Evolutionary conservation across 2,113 vertebrate species (phyloP).

Genomic region (Candoia aspera): DNA sequence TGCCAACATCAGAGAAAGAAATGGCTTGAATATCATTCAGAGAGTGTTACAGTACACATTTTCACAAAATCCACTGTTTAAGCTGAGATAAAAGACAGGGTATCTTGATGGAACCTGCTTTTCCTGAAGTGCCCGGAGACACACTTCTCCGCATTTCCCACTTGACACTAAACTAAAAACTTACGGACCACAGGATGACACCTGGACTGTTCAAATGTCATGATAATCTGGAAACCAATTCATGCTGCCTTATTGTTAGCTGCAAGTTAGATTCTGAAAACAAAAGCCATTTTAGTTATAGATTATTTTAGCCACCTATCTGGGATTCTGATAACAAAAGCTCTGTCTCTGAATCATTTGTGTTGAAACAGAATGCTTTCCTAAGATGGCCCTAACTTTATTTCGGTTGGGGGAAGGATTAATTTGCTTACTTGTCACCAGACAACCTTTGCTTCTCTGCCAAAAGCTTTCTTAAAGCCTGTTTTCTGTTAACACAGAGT

Average conservation of each 20-base stretch:
- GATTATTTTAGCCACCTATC: neutral
- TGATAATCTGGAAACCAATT: neutral
- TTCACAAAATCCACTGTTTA: neutral
- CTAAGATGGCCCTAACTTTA: neutral
- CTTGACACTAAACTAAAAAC: neutral
- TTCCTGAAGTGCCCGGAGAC: neutral
- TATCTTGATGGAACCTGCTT: neutral
- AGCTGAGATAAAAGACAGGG: neutral
- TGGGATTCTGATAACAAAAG: neutral
- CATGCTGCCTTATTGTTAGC: neutral
- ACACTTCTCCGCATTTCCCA: neutral
- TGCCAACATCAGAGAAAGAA: neutral
- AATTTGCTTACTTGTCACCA: neutral
- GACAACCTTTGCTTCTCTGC: neutral
- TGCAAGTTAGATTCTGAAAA: neutral
- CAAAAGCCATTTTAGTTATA: neutral
- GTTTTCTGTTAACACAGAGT: constrained; percentile 1
- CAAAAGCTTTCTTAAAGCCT: neutral
- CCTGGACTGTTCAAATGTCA: neutral
- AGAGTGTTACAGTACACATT: neutral
- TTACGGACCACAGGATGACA: neutral
- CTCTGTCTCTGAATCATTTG: neutral
- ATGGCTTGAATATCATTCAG: neutral
- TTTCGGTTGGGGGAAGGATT: neutral
- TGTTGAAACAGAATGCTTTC: neutral